Conservation (phyloP, 2,888 invertebrate species). For the Drosophila crucigera region DNA sequence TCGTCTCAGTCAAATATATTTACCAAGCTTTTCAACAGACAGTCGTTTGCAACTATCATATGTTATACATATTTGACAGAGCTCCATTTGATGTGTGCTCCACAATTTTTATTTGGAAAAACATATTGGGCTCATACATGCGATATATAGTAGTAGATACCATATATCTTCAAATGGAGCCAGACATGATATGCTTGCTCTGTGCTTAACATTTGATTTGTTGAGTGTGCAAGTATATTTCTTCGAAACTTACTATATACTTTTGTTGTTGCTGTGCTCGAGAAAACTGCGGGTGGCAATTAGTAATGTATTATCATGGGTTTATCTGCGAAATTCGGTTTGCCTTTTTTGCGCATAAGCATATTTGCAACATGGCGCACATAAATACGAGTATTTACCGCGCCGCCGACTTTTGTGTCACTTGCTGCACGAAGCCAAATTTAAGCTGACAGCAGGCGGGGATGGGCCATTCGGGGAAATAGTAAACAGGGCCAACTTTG, state of each 20-base stretch:
- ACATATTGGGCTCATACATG: conserved; percentile 57
- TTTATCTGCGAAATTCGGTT: conserved; percentile 30
- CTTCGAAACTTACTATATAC: conserved; percentile 10
- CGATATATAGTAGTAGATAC: conserved; percentile 29
- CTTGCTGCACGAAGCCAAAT: conserved; percentile 58
- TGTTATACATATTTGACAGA: conserved; percentile 51
- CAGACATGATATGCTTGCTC: conserved; percentile 41
- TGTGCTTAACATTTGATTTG: conserved; percentile 13
- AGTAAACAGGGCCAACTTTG: conserved; percentile 45
- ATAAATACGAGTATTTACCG: conserved; percentile 31
- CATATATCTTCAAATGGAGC: conserved; percentile 28
- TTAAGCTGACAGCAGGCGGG: conserved; percentile 36
- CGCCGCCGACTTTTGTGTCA: conserved; percentile 39
- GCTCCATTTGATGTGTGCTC: conserved; percentile 49
- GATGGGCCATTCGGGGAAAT: not conserved
- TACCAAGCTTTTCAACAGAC: conserved; percentile 64
- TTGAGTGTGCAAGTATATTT: not conserved
- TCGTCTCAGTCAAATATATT: conserved; percentile 41
- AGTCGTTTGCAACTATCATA: conserved; percentile 49
- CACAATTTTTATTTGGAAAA: conserved; percentile 48
- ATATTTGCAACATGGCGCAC: conserved; percentile 18
- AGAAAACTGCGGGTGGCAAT: conserved; percentile 32
- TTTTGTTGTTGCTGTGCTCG: not conserved
- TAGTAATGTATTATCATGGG: conserved; percentile 41
- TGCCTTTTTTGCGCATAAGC: not conserved